phyloP scores from a whole-genome alignment of 2,797 vertebrate species.

The Leptoclinus maculatus region DNA sequence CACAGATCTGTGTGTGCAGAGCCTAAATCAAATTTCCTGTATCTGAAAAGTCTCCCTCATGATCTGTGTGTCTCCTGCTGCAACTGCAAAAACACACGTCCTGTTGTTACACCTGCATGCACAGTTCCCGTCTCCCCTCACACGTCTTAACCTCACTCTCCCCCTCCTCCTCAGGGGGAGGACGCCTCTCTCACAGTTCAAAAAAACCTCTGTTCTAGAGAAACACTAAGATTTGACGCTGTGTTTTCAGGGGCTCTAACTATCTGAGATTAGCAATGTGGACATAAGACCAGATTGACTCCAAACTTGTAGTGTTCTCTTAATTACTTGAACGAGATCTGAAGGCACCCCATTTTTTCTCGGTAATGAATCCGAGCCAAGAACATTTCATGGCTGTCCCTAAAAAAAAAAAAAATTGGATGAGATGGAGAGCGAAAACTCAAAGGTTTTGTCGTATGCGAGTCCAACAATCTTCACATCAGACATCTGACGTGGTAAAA shows the following conservation, averaged over 20 bases:
- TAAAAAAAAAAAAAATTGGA: not conserved
- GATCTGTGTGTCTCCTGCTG: not conserved
- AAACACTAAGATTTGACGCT: not conserved
- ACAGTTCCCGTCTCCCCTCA: not conserved
- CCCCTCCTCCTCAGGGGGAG: no score
- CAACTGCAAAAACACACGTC: not conserved
- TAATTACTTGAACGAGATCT: not conserved
- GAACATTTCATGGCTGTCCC: not conserved
- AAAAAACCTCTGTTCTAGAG: not conserved
- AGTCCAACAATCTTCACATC: not conserved
- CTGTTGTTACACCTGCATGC: not conserved
- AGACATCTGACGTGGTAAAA: not conserved
- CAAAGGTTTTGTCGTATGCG: not conserved
- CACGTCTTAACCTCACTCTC: not conserved
- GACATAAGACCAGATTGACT: not conserved
- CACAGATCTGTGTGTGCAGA: not conserved
- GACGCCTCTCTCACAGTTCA: no score
- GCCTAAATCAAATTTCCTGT: not conserved
- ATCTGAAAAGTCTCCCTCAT: not conserved
- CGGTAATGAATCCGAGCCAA: not conserved
- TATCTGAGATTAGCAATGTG: not conserved
- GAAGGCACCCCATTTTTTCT: not conserved
- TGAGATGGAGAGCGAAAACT: not conserved
- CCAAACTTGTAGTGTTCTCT: not conserved
- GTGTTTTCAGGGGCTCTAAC: not conserved